These are phyloP conservation scores for Heliothis peltigera DNA, from an alignment of 2,888 invertebrate species.

Conservation along the genomic window DNA sequence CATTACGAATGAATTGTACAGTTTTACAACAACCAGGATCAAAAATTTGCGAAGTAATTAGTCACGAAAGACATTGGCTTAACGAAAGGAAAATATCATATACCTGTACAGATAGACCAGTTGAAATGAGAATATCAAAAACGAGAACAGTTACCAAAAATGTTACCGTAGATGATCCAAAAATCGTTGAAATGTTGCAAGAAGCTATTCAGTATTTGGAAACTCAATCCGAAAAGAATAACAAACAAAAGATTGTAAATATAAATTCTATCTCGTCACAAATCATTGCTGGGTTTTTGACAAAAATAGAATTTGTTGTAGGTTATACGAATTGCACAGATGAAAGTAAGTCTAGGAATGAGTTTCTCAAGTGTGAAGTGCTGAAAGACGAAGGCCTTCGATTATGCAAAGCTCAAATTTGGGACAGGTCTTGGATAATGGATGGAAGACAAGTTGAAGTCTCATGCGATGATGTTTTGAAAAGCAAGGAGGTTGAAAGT, in stretches of 20 bases:
- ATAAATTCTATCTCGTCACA: constrained; percentile 84
- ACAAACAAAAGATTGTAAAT: constrained; percentile 78
- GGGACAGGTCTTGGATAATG: constrained; percentile 91
- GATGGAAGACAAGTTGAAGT: constrained; percentile 81
- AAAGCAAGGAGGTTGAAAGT: constrained; percentile 31
- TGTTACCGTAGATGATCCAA: constrained; percentile 65
- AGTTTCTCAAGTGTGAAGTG: constrained; percentile 69
- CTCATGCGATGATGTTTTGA: constrained; percentile 66
- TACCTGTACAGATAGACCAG: constrained; percentile 72
- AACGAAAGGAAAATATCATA: constrained; percentile 74
- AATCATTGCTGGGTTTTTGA: constrained; percentile 88
- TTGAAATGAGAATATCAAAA: constrained; percentile 70
- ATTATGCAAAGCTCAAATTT: constrained; percentile 78
- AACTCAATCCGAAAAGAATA: constrained; percentile 73
- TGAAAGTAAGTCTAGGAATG: constrained; percentile 62
- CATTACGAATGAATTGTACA: constrained; percentile 71
- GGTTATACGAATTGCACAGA: constrained; percentile 89
- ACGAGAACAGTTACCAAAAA: constrained; percentile 48
- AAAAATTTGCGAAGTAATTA: constrained; percentile 75
- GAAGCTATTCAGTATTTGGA: constrained; percentile 82
- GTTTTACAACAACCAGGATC: constrained; percentile 70
- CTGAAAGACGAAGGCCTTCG: constrained; percentile 71
- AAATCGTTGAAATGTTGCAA: constrained; percentile 73
- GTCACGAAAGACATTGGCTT: constrained; percentile 72
- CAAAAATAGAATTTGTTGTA: constrained; percentile 90